Conservation (phyloP, 1,140 invertebrate species). For the Acromyrmex echinatior region DNA sequence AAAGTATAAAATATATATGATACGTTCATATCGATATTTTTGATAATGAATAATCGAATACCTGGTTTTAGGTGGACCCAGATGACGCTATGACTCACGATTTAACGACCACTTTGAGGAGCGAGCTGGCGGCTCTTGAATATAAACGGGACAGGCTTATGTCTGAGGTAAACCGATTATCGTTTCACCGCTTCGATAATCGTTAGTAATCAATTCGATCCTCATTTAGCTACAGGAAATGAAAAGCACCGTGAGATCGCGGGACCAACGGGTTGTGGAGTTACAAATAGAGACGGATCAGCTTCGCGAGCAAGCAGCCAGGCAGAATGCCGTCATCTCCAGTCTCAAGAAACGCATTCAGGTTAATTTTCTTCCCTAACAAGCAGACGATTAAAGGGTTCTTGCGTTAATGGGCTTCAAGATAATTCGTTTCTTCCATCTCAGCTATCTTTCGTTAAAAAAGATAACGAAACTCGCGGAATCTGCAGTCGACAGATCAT, state of each 20-base stretch:
- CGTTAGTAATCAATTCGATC: slow-evolving; percentile 37
- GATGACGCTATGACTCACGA: slow-evolving; percentile 87
- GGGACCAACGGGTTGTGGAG: slow-evolving; percentile 90
- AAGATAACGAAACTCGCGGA: neutral
- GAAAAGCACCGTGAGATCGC: slow-evolving; percentile 89
- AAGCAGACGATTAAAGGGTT: slow-evolving; percentile 15
- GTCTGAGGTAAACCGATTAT: slow-evolving; percentile 88
- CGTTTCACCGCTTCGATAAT: neutral
- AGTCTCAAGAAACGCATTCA: slow-evolving; percentile 93
- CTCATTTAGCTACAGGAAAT: slow-evolving; percentile 89
- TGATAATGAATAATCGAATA: neutral
- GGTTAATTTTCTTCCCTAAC: slow-evolving; percentile 74
- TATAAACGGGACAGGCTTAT: slow-evolving; percentile 93
- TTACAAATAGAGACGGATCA: slow-evolving; percentile 91
- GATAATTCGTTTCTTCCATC: slow-evolving; percentile 11
- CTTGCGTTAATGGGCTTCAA: neutral
- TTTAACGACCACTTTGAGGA: slow-evolving; percentile 91
- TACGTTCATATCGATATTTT: neutral
- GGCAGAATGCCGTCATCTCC: slow-evolving; percentile 92
- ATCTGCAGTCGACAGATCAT: neutral
- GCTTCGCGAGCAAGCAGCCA: slow-evolving; percentile 92
- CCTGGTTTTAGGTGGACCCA: slow-evolving; percentile 85
- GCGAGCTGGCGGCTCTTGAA: slow-evolving; percentile 92
- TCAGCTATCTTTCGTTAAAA: neutral
- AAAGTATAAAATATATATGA: neutral